Evolutionary conservation across 2,888 invertebrate species (phyloP).

Genomic region (Agrotis exclamationis): DNA sequence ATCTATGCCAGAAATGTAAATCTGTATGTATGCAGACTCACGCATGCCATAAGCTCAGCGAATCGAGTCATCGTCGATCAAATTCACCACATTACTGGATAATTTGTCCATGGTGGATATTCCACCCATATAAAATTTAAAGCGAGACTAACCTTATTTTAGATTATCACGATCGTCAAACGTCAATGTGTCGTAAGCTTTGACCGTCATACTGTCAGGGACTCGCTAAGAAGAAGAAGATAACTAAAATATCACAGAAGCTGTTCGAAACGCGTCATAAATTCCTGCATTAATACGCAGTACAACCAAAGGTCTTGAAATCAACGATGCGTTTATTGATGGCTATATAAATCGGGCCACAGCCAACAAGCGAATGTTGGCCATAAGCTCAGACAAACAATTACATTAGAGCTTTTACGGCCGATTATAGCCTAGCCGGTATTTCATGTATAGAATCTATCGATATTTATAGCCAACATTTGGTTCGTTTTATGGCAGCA

Average conservation of each 20-base stretch:
- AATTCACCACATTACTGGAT: not conserved
- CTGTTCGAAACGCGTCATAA: constrained; percentile 29
- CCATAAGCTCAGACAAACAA: constrained; percentile 56
- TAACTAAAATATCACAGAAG: constrained; percentile 16
- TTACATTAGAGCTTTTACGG: constrained; percentile 64
- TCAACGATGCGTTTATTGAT: constrained; percentile 48
- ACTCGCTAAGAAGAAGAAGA: not conserved
- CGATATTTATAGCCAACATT: constrained; percentile 62
- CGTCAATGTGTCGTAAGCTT: too few relatives aligned
- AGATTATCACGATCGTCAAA: too few relatives aligned
- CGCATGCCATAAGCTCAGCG: not conserved
- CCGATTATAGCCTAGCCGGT: constrained; percentile 59
- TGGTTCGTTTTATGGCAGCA: constrained; percentile 60
- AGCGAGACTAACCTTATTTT: too few relatives aligned
- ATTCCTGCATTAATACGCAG: constrained; percentile 39
- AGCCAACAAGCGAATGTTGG: constrained; percentile 56
- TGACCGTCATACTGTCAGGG: not conserved
- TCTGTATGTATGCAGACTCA: too few relatives aligned
- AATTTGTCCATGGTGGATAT: too few relatives aligned
- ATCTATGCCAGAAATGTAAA: constrained; percentile 23
- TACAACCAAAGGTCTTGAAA: constrained; percentile 41
- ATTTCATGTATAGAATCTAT: constrained; percentile 59
- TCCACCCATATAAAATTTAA: too few relatives aligned
- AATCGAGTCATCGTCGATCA: not conserved
- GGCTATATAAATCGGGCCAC: constrained; percentile 43